These are phyloP conservation scores for Colistium nudipinnis DNA, from an alignment of 2,113 vertebrate species.

Conservation along the genomic window DNA sequence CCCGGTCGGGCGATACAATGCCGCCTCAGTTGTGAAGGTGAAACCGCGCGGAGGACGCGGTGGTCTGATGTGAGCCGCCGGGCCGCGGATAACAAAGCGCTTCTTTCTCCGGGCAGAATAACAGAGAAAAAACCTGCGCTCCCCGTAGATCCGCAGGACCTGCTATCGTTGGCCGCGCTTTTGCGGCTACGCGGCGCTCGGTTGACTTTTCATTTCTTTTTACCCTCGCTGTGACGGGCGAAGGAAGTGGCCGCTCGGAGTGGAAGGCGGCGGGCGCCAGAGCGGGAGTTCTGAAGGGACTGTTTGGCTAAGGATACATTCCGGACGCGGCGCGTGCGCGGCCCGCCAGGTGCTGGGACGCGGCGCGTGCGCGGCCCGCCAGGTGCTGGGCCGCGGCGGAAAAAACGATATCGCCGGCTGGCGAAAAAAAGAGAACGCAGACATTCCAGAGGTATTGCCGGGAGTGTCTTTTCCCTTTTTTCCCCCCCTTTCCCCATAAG, in stretches of 20 bases:
- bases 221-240: not conserved
- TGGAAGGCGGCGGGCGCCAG: not conserved
- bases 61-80: conserved; percentile 56
- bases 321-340: no score
- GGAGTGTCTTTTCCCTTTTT: conserved; percentile 20
- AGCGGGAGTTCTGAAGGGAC: conserved; percentile 25
- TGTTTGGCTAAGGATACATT: conserved; percentile 48
- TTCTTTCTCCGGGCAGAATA: conserved; percentile 51
- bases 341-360: conserved; percentile 48
- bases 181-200: not conserved
- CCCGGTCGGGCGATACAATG: conserved; percentile 58
- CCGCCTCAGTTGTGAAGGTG: conserved; percentile 68
- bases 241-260: conserved; percentile 20
- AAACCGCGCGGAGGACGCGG: conserved; percentile 64
- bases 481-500: not conserved
- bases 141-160: conserved; percentile 16
- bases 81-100: conserved; percentile 59
- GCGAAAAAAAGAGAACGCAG: conserved; percentile 52
- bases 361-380: conserved; percentile 46
- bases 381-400: conserved; percentile 35
- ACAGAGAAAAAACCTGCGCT: conserved; percentile 21
- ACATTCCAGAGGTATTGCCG: conserved; percentile 47
- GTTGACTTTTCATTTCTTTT: conserved; percentile 19
- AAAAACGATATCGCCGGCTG: conserved; percentile 44
- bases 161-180: conserved; percentile 21